Evolutionary conservation across 2,888 invertebrate genomes (phyloP).

Genomic region (Drosophila leonis): DNA sequence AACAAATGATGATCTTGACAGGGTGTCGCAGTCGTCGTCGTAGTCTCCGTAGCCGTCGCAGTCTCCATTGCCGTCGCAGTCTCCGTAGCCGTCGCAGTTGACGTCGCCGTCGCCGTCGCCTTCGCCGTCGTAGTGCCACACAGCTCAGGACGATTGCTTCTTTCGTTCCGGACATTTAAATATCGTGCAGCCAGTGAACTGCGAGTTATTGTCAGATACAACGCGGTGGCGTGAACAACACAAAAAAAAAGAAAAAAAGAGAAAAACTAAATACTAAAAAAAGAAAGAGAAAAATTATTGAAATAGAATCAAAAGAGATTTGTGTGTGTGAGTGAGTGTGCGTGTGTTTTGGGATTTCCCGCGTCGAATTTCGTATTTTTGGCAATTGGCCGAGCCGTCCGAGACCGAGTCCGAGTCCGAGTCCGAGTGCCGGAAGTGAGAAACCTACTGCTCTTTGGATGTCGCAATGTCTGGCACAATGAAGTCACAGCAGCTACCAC

Average conservation of each 20-base stretch:
- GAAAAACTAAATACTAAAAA: slow-evolving; percentile 1
- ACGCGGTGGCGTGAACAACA: slow-evolving; percentile 83
- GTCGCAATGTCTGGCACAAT: slow-evolving; percentile 74
- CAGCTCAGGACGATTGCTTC: slow-evolving; percentile 53
- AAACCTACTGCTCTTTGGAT: background rate
- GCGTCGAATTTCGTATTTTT: slow-evolving; percentile 59
- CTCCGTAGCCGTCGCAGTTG: background rate
- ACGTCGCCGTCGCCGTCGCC: slow-evolving; percentile 32
- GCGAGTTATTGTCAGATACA: slow-evolving; percentile 83
- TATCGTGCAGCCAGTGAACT: slow-evolving; percentile 81
- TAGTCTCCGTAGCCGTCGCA: slow-evolving; percentile 22
- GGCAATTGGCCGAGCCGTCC: slow-evolving; percentile 67
- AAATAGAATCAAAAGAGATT: slow-evolving; percentile 21
- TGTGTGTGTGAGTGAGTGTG: slow-evolving; percentile 30
- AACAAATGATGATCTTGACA: slow-evolving; percentile 60
- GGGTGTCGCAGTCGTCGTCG: slow-evolving; percentile 56
- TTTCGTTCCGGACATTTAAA: slow-evolving; percentile 82
- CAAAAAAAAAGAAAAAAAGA: slow-evolving; percentile 23
- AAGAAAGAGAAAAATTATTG: slow-evolving; percentile 12
- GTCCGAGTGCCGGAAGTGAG: slow-evolving; percentile 67
- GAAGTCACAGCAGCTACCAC: slow-evolving; percentile 64
- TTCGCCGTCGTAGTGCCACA: slow-evolving; percentile 40
- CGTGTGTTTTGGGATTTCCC: slow-evolving; percentile 83
- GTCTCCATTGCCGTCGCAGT: slow-evolving; percentile 29
- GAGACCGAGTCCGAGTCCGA: background rate